These are phyloP conservation scores for Fundulus diaphanus DNA, from an alignment of 2,797 vertebrate genomes.

Conservation along the genomic window DNA sequence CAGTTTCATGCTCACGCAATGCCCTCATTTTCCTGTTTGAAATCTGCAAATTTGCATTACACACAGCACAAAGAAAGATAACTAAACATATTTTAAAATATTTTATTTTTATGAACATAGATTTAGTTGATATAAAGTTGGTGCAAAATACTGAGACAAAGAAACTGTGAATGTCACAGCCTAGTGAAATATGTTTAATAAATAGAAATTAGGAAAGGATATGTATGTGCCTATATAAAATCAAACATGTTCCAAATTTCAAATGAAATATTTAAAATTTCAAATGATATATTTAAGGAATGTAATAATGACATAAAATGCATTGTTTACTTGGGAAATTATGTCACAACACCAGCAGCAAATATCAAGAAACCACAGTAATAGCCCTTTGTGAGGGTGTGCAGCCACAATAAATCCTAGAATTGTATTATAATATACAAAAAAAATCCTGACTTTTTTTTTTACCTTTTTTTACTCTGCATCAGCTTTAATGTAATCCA, in stretches of 20 bases:
- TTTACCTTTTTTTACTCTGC: neutral
- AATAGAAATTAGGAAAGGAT: neutral
- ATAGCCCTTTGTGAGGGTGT: neutral
- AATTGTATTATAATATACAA: too few species aligned
- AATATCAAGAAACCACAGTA: neutral
- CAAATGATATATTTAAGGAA: neutral
- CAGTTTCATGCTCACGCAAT: constrained; percentile 46
- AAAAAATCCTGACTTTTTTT: neutral
- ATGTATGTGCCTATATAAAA: neutral
- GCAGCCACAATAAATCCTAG: neutral
- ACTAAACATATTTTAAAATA: constrained; percentile 37
- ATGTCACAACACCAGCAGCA: neutral
- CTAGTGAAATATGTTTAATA: neutral
- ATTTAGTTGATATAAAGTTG: constrained; percentile 7
- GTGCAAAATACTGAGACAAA: constrained; percentile 20
- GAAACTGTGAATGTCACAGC: neutral
- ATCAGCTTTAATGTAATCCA: neutral
- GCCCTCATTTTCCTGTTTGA: constrained; percentile 38
- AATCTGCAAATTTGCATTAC: constrained; percentile 52
- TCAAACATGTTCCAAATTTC: neutral
- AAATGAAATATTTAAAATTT: neutral
- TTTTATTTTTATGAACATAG: constrained; percentile 17
- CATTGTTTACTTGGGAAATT: neutral
- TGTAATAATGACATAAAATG: neutral
- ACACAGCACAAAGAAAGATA: constrained; percentile 24